These are phyloP conservation scores for Panagrolaimus sp. DNA, from an alignment of 1,140 invertebrate species.

Conservation along the genomic window DNA sequence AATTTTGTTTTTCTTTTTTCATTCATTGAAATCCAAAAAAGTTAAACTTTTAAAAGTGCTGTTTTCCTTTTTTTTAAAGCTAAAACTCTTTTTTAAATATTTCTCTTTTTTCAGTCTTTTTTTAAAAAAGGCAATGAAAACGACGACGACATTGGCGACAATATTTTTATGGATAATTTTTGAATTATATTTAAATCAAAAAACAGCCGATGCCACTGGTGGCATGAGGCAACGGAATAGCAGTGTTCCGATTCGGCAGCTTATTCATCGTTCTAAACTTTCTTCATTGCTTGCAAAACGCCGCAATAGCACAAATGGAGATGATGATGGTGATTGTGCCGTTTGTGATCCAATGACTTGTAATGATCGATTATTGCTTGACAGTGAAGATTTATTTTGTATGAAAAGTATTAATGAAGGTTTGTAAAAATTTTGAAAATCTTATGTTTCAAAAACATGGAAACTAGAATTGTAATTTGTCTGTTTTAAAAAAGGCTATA, in stretches of 20 bases:
- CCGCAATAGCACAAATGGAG: not conserved
- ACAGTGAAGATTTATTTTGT: not conserved
- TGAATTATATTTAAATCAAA: too few relatives aligned
- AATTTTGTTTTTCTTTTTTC: too few relatives aligned
- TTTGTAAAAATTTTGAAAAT: not conserved
- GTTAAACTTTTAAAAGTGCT: too few relatives aligned
- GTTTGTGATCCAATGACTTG: not conserved
- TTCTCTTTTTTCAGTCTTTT: too few relatives aligned
- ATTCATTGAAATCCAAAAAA: too few relatives aligned
- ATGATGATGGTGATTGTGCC: not conserved
- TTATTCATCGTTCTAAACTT: not conserved
- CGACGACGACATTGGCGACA: too few relatives aligned
- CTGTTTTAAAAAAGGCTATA: too few relatives aligned
- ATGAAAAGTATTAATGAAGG: not conserved
- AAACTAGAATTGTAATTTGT: too few relatives aligned
- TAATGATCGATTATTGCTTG: not conserved
- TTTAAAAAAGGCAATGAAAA: too few relatives aligned
- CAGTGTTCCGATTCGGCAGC: not conserved
- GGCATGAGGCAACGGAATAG: not conserved
- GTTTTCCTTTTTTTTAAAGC: too few relatives aligned
- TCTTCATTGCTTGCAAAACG: not conserved
- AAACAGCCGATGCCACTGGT: not conserved
- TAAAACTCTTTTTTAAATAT: too few relatives aligned
- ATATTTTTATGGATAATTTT: too few relatives aligned
- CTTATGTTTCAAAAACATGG: not conserved